These are phyloP conservation scores for Periparus ater DNA, from an alignment of 2,797 vertebrate genomes.

Conservation along the genomic window DNA sequence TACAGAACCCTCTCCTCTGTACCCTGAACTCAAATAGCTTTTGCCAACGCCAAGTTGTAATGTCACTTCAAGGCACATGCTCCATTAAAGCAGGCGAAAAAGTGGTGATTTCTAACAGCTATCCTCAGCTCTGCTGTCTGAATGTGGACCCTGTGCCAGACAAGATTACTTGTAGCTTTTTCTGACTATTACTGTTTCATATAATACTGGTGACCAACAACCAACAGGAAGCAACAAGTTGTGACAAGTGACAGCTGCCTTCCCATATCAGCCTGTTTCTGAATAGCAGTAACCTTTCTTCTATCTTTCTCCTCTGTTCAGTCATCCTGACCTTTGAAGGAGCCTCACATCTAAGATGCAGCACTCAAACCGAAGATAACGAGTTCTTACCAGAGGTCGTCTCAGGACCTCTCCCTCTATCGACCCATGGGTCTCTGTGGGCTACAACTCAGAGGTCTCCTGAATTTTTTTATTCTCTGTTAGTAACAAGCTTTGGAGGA, in stretches of 20 bases:
- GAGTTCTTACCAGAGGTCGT: not conserved
- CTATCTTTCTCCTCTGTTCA: not conserved
- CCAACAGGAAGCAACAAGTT: not conserved
- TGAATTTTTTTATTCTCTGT: conserved; percentile 31
- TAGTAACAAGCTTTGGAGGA: conserved; percentile 23
- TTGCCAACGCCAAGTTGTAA: not conserved
- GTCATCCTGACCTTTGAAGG: not conserved
- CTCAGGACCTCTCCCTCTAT: not conserved
- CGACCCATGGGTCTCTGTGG: not conserved
- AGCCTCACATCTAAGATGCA: not conserved
- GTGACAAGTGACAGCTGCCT: not conserved
- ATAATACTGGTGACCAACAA: not conserved
- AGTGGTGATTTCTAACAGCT: not conserved
- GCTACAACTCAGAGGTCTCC: not conserved
- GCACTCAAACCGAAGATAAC: not conserved
- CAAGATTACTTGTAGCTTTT: not conserved
- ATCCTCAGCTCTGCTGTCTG: not conserved
- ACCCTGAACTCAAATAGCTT: not conserved
- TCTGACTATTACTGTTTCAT: not conserved
- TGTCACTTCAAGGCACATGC: rapidly evolving
- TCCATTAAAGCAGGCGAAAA: not conserved
- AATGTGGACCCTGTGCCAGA: not conserved
- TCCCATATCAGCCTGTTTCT: not conserved
- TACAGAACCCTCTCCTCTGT: not conserved
- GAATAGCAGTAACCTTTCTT: not conserved